Evolutionary conservation across 2,113 vertebrate genomes (phyloP), one percentile per base, ranked within the genome.

Genomic region (Platycercus adscitus): DNA sequence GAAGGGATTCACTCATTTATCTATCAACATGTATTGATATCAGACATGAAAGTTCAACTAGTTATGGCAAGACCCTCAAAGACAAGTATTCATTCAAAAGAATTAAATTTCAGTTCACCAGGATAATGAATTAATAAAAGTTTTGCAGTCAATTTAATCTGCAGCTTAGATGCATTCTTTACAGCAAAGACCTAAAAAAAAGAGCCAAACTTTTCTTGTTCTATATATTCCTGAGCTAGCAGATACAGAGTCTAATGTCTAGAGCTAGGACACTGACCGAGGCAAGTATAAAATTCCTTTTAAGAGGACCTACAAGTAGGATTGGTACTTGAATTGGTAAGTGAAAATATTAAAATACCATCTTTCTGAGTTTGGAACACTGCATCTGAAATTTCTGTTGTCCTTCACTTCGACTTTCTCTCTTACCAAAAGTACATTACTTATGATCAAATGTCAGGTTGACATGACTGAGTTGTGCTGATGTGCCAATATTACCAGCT

Each of bases 391-490:
- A 96, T 55, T 96, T 96, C 33, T 49, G 16, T 64, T 91, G 43
- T 84, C 97, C 91, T 96, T 93, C 49, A 70, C n/a, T 81, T 72
- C 76, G 81, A 96, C 91, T 97, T 96, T 87, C n/a, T 50, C 64
- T 77, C n/a, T 79, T 94, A 85, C 39, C 56, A 69, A 89, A 93
- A 89, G 92, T 81, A 77, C 66, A 96, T 60, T 94, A 44, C 63
- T 86, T 95, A 53, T 93, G 94, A 96, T 95, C 94, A 94, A 84
- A 88, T 47, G 87, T 85, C 91, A 96, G 95, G 93, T 91, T 92
- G 80, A 91, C 84, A 89, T 71, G 82, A 84, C 79, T 72, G 75
- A 93, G 65, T 93, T 91, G 78, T 87, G 72, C 73, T 96, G 85
- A 95, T 94, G 95, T 92, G 83, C 85, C 73, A 85, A 88, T 97